Conservation (phyloP, 1,140 invertebrate genomes). For the Maniola jurtina region DNA sequence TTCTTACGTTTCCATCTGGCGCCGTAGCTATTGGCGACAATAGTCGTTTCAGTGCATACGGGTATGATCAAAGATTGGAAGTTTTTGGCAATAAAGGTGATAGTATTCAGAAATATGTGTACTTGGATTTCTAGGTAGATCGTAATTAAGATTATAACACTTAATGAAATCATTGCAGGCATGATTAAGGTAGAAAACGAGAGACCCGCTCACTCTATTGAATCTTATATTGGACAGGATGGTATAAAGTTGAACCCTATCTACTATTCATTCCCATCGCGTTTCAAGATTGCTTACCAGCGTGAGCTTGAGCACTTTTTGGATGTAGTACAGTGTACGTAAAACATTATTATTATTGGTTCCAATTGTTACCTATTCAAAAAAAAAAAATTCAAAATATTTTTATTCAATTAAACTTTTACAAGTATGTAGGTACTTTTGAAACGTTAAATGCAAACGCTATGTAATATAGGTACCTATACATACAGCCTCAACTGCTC, state of each 20-base stretch:
- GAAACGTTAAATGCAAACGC: no score
- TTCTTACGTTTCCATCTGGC: conserved; percentile 82
- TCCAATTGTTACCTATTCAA: neutral
- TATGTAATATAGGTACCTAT: no score
- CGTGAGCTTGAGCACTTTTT: conserved; percentile 84
- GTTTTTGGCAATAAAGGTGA: conserved; percentile 80
- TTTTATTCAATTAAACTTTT: no score
- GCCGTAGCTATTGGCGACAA: conserved; percentile 83
- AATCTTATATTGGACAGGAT: conserved; percentile 59
- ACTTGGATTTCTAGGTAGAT: neutral
- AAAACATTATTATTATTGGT: neutral
- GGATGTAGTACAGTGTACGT: conserved; percentile 80
- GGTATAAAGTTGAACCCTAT: conserved; percentile 78
- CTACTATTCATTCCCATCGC: conserved; percentile 82
- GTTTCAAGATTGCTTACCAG: conserved; percentile 81
- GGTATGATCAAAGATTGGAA: conserved; percentile 86
- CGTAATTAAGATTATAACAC: neutral
- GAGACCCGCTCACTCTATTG: conserved; percentile 75
- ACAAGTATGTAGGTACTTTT: no score
- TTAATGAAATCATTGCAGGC: conserved; percentile 49
- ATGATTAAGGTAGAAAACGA: conserved; percentile 81
- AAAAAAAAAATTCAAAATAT: no score
- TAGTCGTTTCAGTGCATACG: conserved; percentile 81
- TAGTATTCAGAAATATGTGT: conserved; percentile 13
- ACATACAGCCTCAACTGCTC: no score